Base-by-base conservation (phyloP, 2,888 invertebrate species). In the Ferrisia virgata region DNA sequence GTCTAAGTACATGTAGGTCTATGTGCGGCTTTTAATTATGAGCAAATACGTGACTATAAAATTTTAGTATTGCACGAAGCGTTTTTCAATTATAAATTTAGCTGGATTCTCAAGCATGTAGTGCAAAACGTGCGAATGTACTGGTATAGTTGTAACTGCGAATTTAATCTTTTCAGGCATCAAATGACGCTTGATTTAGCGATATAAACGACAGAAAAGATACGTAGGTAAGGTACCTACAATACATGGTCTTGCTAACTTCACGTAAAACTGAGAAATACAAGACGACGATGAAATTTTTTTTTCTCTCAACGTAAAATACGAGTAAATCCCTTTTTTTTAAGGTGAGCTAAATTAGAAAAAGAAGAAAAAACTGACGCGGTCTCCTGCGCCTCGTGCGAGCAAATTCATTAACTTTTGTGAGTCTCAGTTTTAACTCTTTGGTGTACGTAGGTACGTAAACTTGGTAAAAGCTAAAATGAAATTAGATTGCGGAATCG, bases 271-370 rank as follows among this genome's bases (percentile, higher is more conserved):
- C 18, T n/a, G 28, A 72, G 72, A n/a, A n/a, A 25, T 28, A 11
- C 58, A 64, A n/a, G n/a, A n/a, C 58, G n/a, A 31, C 69, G 72
- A 72, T 33, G 72, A 72, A 72, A 72, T 72, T 72, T 72, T 28
- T 33, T 22, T 36, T 36, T n/a, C 22, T n/a, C 15, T n/a, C 9
- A n/a, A 64, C 64, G 8, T 47, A 18, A 47, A 47, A 47, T 64
- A 47, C 13, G 5, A 58, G 22, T 58, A 72, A 72, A 72, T 72
- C 72, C 72, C n/a, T 72, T 18, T n/a, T n/a, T 72, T 18, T n/a
- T n/a, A 36, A 72, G 36, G 72, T 72, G 28, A 11, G 11, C 58
- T 18, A 58, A 58, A 58, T 58, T 58, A 58, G n/a, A 58, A 58
- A 58, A 18, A 22, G 22, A 11, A 25, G 13, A 8, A 36, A 36